Evolutionary conservation across 2,113 vertebrate genomes (phyloP).

Genomic region (Ictidomys tridecemlineatus): DNA sequence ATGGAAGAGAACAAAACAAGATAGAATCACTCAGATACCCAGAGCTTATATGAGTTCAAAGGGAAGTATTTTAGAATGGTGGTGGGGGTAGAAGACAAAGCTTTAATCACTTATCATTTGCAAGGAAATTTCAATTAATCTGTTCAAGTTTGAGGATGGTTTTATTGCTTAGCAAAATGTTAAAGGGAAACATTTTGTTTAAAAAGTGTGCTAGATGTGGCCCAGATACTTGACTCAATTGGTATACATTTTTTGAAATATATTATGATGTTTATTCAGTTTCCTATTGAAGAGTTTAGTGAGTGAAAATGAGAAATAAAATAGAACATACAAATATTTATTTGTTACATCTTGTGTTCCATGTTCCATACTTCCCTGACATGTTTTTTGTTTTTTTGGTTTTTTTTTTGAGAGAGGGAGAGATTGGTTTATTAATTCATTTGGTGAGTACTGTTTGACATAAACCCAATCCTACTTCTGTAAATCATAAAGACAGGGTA

Average conservation of each 20-base stretch:
- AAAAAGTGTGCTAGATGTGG: background rate
- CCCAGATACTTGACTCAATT: background rate
- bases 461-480: background rate
- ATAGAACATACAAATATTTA: background rate
- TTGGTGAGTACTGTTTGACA: background rate
- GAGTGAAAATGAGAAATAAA: background rate
- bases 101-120: conserved; percentile 20
- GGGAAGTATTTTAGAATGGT: too few species aligned
- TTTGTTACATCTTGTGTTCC: background rate
- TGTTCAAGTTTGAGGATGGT: background rate
- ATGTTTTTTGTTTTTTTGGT: background rate
- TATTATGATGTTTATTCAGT: background rate
- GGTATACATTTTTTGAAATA: background rate
- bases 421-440: background rate
- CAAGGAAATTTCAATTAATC: background rate
- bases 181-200: background rate
- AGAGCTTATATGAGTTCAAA: too few species aligned
- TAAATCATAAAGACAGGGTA: background rate
- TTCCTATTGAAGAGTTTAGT: background rate
- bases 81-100: background rate
- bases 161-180: background rate
- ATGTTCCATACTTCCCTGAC: background rate
- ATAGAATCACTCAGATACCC: background rate
- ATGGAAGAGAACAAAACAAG: background rate
- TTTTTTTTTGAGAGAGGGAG: background rate